Base-by-base conservation (phyloP, 2,888 invertebrate genomes). In the Aphelenchoides bicaudatus region DNA sequence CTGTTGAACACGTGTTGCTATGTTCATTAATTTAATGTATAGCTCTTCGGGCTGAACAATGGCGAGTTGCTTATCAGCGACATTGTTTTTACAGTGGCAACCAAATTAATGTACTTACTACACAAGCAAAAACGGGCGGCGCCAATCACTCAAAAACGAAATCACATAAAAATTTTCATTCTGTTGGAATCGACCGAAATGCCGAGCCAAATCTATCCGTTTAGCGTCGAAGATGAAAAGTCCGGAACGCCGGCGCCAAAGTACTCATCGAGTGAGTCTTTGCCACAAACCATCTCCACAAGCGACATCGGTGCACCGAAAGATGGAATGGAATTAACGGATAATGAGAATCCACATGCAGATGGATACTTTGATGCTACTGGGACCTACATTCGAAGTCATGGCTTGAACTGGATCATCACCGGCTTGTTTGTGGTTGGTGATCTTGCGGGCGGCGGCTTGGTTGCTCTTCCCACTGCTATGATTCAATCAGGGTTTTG, bases 401-500 rank as follows among this genome's bases (percentile, higher is more conserved):
- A 62, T 19, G 61, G 61, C 25, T 38, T 60, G 37, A 59, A 60
- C 27, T 59, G 59, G 59, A 27, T 59, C 37, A 59, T 59, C 56
- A 59, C 59, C 23, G 59, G 59, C 6, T 39, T 59, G 19, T 59
- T 56, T 58, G 13, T 56, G 13, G 73, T 74, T 19, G 74, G 74
- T 48, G 74, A 74, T 61, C 62, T 74, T 43, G 74, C 74, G 27
- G 74, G 74, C 39, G 73, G 74, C 46, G 74, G 74, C 25, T 63
- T 74, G 19, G 74, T 74, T 25, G 74, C 73, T 34, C 43, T 74
- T 28, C 74, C 74, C 13, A 74, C 74, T 0, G 73, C 74, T 13
- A 67, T 74, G 58, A 74, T 74, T 56, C 74, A 74, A 60, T 66
- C 72, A 10, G 66, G 72, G 8, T 2, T 74, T 61, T 70, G 63